Base-by-base conservation (phyloP, 2,113 vertebrate species). In the Rhadina sibilatrix region DNA sequence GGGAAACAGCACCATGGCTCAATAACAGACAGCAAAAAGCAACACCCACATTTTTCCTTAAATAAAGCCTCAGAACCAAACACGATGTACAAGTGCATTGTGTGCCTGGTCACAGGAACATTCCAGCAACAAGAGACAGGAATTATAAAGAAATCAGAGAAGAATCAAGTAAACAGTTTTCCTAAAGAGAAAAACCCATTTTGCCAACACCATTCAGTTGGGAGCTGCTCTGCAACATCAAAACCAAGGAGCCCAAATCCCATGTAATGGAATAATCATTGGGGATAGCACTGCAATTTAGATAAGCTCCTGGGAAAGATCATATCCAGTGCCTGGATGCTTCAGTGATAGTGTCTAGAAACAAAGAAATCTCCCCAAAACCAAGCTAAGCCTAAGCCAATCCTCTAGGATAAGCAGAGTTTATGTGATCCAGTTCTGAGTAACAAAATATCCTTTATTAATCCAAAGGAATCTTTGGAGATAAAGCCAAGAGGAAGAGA, bases 401-500 rank as follows among this genome's bases (percentile, higher is more conserved):
- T 90, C 71, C 76, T 90, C 56, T 4, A 92, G 46, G 71, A 86
- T 88, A 92, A 94, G 56, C 12, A 2, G 76, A 83, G 68, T 91
- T 93, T 75, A 79, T 33, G 56, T 28, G 82, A 94, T 88, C 79
- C 71, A 38, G 56, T 79, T 96, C 8, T 20, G 56, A 94, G 65
- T 59, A 64, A 83, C 74, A 93, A 92, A 56, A 96, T 76, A 75
- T 44, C 80, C 72, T 57, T 71, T 63, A 87, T 63, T 91, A 96
- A 96, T 37, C 90, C 79, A 66, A 74, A 89, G 64, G 83, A 95
- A 92, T 95, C 93, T 83, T 53, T 59, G 42, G 79, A 94, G 88
- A 94, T 86, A 83, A 89, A 92, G 88, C 64, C 76, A 88, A 90
- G 76, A 95, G 17, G 79, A 93, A 92, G 75, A 89, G 80, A 74